A percentile compares a stretch with the other conserved stretches of the same genome.
These are phyloP conservation scores for Eulacestoma nigropectus DNA, from an alignment of 2,113 vertebrate species.

Conservation along the genomic window DNA sequence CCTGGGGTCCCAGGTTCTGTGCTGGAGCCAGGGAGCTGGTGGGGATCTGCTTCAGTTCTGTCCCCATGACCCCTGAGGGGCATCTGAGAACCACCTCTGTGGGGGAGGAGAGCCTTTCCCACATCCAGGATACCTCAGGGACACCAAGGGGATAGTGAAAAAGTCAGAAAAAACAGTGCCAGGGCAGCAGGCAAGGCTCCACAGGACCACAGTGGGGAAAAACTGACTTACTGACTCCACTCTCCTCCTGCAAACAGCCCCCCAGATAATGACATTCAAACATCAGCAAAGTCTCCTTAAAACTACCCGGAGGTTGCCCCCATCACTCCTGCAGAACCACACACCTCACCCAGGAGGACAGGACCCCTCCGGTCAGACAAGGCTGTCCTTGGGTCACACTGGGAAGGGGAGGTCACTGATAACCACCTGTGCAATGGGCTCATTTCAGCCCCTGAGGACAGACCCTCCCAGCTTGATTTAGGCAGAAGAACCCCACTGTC, in stretches of 20 bases:
- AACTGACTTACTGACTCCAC: not conserved
- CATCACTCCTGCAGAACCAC: not conserved
- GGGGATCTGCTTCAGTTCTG: accelerated
- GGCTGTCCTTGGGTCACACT: not conserved
- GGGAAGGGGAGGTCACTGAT: not conserved
- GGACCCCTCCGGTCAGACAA: not conserved
- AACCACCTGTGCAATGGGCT: not conserved
- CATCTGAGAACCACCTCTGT: not conserved
- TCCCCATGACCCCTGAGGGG: not conserved
- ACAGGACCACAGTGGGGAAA: not conserved
- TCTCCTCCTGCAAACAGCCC: not conserved
- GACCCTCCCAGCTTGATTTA: not conserved
- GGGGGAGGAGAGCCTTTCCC: not conserved
- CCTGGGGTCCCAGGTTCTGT: not conserved
- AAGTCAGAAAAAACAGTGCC: not conserved
- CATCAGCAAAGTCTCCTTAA: not conserved
- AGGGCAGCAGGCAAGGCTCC: not conserved
- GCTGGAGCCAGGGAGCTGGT: not conserved
- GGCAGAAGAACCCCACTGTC: not conserved
- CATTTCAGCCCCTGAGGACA: not conserved
- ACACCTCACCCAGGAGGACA: not conserved
- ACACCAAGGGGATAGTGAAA: not conserved
- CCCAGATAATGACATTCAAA: not conserved
- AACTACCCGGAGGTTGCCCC: not conserved
- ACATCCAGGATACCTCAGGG: not conserved